These are phyloP conservation scores for Oithona nana DNA, from an alignment of 2,888 invertebrate species.

Conservation along the genomic window DNA sequence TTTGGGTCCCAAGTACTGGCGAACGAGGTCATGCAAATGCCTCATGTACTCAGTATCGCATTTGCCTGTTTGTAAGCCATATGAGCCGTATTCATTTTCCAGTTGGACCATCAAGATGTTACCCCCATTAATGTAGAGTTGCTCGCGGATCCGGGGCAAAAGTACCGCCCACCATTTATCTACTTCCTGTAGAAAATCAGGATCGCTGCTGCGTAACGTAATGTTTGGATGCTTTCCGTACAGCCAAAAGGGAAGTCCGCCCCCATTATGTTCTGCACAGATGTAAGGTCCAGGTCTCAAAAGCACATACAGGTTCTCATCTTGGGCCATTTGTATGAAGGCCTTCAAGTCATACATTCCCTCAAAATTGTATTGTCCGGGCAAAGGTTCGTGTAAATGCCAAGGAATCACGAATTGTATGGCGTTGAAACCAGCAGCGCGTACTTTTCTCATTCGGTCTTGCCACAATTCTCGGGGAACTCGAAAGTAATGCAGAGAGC, in stretches of 20 bases:
- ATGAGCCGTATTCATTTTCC: conserved; percentile 87
- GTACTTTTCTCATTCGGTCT: conserved; percentile 33
- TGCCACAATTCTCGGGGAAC: conserved; percentile 34
- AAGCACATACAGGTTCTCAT: conserved; percentile 26
- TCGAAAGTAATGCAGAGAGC: conserved; percentile 36
- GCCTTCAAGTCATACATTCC: conserved; percentile 8
- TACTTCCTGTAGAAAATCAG: background rate
- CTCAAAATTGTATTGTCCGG: conserved; percentile 26
- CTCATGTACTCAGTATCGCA: conserved; percentile 48
- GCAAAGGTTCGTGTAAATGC: conserved; percentile 29
- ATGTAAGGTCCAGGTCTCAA: conserved; percentile 37
- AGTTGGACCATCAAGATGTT: conserved; percentile 72
- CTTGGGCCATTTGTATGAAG: background rate
- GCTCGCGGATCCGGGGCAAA: conserved; percentile 33
- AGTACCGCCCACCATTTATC: conserved; percentile 29
- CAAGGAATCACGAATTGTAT: conserved; percentile 33
- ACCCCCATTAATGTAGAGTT: conserved; percentile 50
- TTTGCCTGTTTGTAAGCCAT: conserved; percentile 31
- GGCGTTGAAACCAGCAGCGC: conserved; percentile 34
- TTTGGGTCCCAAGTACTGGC: background rate
- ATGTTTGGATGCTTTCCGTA: conserved; percentile 38
- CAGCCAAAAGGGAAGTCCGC: conserved; percentile 58
- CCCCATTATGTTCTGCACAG: conserved; percentile 38
- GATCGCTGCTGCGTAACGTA: conserved; percentile 32
- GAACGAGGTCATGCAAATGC: conserved; percentile 39